Evolutionary conservation across 1,140 invertebrate species (phyloP), one percentile per base, ranked within the genome.

Genomic region (Bombus difficillimus): DNA sequence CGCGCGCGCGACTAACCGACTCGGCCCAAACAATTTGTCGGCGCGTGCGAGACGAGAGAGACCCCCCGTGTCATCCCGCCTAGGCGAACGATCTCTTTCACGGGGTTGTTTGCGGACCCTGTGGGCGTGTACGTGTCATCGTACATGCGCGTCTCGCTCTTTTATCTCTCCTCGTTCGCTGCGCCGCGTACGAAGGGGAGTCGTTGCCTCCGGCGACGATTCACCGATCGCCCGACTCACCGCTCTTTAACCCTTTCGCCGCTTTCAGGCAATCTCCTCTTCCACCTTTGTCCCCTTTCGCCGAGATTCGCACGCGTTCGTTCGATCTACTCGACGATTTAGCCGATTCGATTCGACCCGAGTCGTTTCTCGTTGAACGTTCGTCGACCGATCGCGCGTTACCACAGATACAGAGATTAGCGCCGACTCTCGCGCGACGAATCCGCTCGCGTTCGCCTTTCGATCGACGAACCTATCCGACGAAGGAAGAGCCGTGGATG

Each of bases 21-120:
- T 93, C 93, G 91, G 92, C 92, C 93, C 93, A 94, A 94, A 95
- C 94, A 95, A 95, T 95, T 95, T 95, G 94, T 95, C 93, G 91
- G 88, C 90, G 88, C 86, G 89, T 86, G 90, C 85, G 78, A 91
- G 81, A 89, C 87, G 83, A n/a, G 59, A 62, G 59, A n/a, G 75
- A 28, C 79, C 82, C 82, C 75, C 62, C 81, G 72, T 83, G 84
- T 81, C 90, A 86, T 78, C 79, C 74, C 41, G 59, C 69, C 25
- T 69, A 69, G 41, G 25, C 85, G 83, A 82, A 68, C 81, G 78
- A 89, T 90, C 81, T 87, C 89, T 89, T 85, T 90, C 79, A 90
- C 85, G 74, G 88, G 85, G 89, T 85, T 86, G 81, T 89, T 91
- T 83, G 85, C 77, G 88, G 89, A 85, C 83, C 81, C 88, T 69